Evolutionary conservation across 2,113 vertebrate species (phyloP).

Genomic region (Melanotaenia duboulayi): DNA sequence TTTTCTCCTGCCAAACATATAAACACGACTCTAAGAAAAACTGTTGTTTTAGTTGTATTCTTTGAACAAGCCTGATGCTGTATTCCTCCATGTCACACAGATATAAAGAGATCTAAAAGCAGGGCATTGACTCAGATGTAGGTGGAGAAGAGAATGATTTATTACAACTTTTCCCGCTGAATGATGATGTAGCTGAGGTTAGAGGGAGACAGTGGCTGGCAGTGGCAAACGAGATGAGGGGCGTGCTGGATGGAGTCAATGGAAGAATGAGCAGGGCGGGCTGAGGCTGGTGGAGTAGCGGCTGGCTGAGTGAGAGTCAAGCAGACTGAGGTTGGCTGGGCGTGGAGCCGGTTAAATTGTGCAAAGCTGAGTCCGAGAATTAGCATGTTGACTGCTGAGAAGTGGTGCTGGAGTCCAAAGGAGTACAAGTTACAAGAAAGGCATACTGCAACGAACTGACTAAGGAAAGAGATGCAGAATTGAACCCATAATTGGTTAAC

Average conservation of each 20-base stretch:
- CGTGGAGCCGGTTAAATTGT: neutral
- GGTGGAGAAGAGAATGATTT: neutral
- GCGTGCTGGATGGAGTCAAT: slow-evolving; percentile 2
- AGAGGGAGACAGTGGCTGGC: neutral
- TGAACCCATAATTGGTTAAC: no score
- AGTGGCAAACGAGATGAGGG: neutral
- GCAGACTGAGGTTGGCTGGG: neutral
- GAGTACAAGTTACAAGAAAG: neutral
- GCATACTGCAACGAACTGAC: neutral
- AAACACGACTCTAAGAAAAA: neutral
- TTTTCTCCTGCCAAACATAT: neutral
- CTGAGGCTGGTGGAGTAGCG: neutral
- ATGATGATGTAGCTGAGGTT: neutral
- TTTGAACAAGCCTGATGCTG: neutral
- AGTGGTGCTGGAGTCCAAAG: neutral
- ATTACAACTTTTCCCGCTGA: neutral
- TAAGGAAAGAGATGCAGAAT: neutral
- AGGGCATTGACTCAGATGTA: neutral
- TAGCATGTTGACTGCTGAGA: neutral
- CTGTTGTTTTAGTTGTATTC: neutral
- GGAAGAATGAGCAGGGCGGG: neutral
- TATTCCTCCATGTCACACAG: neutral
- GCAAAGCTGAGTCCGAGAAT: neutral
- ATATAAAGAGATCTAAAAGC: neutral
- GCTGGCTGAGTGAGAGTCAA: neutral